These are phyloP conservation scores for Pseudococcus longispinus DNA, from an alignment of 2,888 invertebrate genomes.

Conservation along the genomic window DNA sequence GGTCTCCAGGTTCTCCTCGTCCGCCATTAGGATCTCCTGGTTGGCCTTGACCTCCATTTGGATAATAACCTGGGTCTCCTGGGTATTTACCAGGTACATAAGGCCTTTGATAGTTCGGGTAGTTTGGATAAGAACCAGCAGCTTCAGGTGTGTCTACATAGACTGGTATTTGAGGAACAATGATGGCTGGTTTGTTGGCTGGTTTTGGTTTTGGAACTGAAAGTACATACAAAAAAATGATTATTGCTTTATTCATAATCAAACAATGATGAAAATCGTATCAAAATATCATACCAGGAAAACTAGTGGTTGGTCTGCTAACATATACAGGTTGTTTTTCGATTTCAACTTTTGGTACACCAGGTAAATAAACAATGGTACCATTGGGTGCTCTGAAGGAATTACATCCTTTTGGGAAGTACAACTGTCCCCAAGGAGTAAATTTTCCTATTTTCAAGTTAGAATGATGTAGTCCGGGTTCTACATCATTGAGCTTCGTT, in stretches of 20 bases:
- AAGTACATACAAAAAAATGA: background rate
- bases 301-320: background rate
- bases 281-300: background rate
- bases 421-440: constrained; percentile 73
- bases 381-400: constrained; percentile 62
- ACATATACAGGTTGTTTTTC: background rate
- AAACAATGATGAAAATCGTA: background rate
- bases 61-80: constrained; percentile 28
- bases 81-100: constrained; percentile 28
- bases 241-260: no score
- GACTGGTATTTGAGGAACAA: constrained; percentile 6
- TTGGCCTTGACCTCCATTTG: constrained; percentile 45
- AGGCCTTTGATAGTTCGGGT: constrained; percentile 7
- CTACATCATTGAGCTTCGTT: constrained; percentile 59
- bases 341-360: constrained; percentile 16
- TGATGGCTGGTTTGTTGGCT: no score
- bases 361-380: constrained; percentile 45
- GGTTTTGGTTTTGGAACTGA: background rate
- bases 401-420: constrained; percentile 78
- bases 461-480: constrained; percentile 61
- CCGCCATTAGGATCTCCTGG: constrained; percentile 47
- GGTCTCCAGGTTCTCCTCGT: constrained; percentile 43
- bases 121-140: background rate
- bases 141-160: background rate
- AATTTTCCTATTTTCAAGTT: constrained; percentile 67